Evolutionary conservation across 2,797 vertebrate genomes (phyloP), one percentile per base, ranked within the genome.

Genomic region (Syngnathus rostellatus): DNA sequence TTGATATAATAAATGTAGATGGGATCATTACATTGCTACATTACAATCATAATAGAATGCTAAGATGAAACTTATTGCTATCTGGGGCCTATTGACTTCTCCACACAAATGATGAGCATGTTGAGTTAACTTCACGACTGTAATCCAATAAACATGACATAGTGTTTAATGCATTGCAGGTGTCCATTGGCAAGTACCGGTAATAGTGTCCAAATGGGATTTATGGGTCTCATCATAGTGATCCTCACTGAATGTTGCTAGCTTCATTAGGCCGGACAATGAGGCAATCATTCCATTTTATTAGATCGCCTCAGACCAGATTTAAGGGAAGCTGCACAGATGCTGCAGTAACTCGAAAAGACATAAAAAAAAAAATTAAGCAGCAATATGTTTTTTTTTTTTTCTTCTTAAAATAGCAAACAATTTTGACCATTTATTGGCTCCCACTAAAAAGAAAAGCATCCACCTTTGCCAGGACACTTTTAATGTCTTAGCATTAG

Each of bases 121-220:
- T 23, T 63, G 39, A 62, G 31, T n/a, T 51, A 31, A 50, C 19
- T 12, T 50, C 21, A 21, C 60, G 14, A 64, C 53, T 39, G 21
- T 46, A 63, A 46, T 31, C 40, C 63, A 38, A 63, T 70, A 25
- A 68, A 61, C 54, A 50, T 63, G 46, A 59, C 25, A n/a, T 40
- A 53, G n/a, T 66, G 40, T 25, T 60, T 12, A 11, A 41, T 40
- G 23, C 39, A 53, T 38, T 5, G 31, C 21, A 65, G 51, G 60
- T 25, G 12, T 11, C 6, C 31, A 40, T 63, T 66, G 39, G 16
- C 40, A 23, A 66, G 63, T 31, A 31, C 31, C 31, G 31, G 31
- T 39, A 31, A 63, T 14, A 58, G 14, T 5, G 54, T 67, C 63
- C 17, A 59, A 63, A 31, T 59, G 39, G 53, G 45, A 64, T 57